phyloP scores from a whole-genome alignment of 1,140 invertebrate genomes.

The Hetaerina americana region DNA sequence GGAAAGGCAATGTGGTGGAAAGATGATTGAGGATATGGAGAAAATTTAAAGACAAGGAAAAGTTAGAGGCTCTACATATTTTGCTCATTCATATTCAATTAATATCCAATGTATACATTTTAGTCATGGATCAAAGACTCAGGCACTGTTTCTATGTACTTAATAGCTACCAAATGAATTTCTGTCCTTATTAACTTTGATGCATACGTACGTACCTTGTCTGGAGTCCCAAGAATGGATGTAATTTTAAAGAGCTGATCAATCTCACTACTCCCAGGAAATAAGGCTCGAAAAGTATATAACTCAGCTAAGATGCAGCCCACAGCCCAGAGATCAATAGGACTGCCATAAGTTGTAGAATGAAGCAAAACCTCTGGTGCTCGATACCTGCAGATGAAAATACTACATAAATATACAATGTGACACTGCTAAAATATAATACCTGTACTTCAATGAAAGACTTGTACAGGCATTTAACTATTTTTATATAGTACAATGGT shows the following conservation, averaged over 20 bases:
- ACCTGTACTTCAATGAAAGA: too few relatives aligned
- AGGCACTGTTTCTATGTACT: too few relatives aligned
- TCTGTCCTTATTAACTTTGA: background rate
- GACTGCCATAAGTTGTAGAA: constrained; percentile 89
- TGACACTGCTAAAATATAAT: too few relatives aligned
- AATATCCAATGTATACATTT: too few relatives aligned
- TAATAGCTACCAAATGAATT: too few relatives aligned
- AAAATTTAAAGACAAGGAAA: too few relatives aligned
- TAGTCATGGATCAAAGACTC: too few relatives aligned
- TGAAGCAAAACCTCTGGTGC: constrained; percentile 92
- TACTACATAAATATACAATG: constrained; percentile 7
- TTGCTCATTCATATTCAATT: too few relatives aligned
- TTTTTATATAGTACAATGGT: too few relatives aligned
- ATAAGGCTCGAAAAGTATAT: constrained; percentile 94
- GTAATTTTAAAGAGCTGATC: constrained; percentile 98
- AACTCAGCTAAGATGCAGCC: constrained; percentile 97
- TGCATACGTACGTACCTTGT: constrained; percentile 59
- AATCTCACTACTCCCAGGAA: constrained; percentile 94
- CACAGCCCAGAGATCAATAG: constrained; percentile 96
- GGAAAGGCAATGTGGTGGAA: too few relatives aligned
- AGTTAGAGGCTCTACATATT: too few relatives aligned
- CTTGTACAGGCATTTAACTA: constrained; percentile 1
- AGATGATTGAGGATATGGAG: too few relatives aligned
- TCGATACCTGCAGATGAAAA: constrained; percentile 49
- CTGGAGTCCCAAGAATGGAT: constrained; percentile 86